Percentiles rank a stretch among this genome's conserved stretches.
These are phyloP conservation scores for Argya squamiceps DNA, from an alignment of 2,797 vertebrate genomes.

Conservation along the genomic window DNA sequence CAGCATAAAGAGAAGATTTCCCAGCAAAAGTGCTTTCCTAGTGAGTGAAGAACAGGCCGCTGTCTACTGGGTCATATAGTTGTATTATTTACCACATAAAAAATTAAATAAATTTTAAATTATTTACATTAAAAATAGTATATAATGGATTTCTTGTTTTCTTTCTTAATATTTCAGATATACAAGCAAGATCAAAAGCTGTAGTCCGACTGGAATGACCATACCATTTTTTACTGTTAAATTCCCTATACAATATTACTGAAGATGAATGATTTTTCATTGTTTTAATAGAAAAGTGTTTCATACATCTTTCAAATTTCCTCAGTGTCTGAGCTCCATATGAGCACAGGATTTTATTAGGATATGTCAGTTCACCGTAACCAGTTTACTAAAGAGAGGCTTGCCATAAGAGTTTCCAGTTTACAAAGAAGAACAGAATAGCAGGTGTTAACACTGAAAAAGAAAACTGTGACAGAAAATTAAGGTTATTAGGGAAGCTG, in stretches of 20 bases:
- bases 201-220: not conserved
- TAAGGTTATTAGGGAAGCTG: conserved; percentile 16
- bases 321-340: not conserved
- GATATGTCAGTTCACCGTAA: not conserved
- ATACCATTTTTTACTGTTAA: not conserved
- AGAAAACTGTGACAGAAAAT: conserved; percentile 24
- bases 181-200: not conserved
- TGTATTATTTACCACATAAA: not conserved
- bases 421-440: conserved; percentile 17
- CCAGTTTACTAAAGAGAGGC: not conserved
- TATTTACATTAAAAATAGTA: not conserved
- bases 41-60: not conserved
- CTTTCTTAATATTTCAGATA: not conserved
- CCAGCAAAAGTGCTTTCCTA: not conserved
- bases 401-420: not conserved
- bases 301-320: not conserved
- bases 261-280: not conserved
- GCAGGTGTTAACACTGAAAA: not conserved
- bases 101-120: not conserved
- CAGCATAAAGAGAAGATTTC: not conserved
- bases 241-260: not conserved
- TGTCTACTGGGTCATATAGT: not conserved
- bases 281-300: not conserved
- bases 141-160: not conserved
- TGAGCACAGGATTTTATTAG: not conserved